Evolutionary conservation across 2,113 vertebrate species (phyloP).

Genomic region (Romanogobio albipinnatus): DNA sequence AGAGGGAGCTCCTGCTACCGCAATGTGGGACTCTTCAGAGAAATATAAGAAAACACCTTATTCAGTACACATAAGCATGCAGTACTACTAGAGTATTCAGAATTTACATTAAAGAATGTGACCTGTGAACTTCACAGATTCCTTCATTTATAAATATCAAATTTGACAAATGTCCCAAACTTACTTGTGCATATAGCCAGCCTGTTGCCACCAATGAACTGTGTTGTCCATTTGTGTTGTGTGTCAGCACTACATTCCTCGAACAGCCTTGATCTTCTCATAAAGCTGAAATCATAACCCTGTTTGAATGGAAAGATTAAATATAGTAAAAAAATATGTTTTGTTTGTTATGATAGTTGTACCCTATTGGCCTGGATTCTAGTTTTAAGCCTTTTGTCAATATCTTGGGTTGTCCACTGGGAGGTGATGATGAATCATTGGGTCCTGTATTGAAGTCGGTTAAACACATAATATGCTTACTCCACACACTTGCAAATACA

Average conservation of each 20-base stretch:
- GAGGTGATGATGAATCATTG: conserved; percentile 26
- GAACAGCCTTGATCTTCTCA: conserved; percentile 70
- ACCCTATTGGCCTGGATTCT: not conserved
- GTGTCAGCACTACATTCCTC: conserved; percentile 70
- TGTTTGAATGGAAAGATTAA: conserved; percentile 51
- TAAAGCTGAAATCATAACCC: conserved; percentile 80
- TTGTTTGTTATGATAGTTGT: not conserved
- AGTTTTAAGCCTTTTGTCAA: not conserved
- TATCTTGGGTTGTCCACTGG: conserved; percentile 34
- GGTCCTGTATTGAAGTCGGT: not conserved
- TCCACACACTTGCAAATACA: not conserved
- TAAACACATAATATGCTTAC: no score
- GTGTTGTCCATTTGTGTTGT: conserved; percentile 63
- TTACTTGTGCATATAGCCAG: conserved; percentile 76
- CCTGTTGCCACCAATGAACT: conserved; percentile 65
- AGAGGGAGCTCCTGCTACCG: conserved; percentile 64
- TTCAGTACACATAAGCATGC: not conserved
- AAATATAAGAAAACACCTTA: not conserved
- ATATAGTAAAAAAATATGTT: not conserved
- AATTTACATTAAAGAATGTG: not conserved
- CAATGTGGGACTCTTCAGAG: conserved; percentile 38
- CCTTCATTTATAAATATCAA: not conserved
- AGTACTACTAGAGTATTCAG: not conserved
- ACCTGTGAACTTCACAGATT: not conserved
- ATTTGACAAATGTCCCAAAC: conserved; percentile 28